These are phyloP conservation scores for Calameuta filiformis DNA, from an alignment of 2,888 invertebrate genomes.

Conservation along the genomic window DNA sequence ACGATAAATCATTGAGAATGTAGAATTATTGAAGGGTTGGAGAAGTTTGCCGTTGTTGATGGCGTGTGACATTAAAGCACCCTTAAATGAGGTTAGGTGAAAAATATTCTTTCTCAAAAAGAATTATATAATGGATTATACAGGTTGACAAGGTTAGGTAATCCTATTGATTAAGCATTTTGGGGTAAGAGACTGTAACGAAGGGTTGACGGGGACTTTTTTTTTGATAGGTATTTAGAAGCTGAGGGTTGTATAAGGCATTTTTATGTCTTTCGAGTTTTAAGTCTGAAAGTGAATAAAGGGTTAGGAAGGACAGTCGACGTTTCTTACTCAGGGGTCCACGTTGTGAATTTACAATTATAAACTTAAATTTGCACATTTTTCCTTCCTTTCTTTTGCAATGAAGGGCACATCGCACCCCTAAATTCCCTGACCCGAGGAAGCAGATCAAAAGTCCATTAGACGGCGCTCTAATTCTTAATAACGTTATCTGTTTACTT, in stretches of 20 bases:
- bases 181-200: neutral
- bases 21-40: neutral
- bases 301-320: neutral
- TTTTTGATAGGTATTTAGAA: neutral
- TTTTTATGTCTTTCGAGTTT: neutral
- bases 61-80: neutral
- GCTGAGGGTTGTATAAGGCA: neutral
- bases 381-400: neutral
- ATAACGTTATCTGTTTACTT: too few relatives aligned
- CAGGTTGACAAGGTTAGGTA: neutral
- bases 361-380: neutral
- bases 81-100: neutral
- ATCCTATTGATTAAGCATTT: neutral
- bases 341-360: neutral
- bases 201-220: neutral
- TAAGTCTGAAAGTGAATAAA: neutral
- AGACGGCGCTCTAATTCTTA: too few relatives aligned
- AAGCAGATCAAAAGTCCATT: too few relatives aligned
- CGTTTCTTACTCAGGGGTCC: neutral
- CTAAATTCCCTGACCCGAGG: neutral
- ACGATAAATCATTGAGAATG: neutral
- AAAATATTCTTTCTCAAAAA: neutral
- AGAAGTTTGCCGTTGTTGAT: neutral
- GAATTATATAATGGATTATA: neutral
- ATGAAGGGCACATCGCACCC: neutral